Percentiles rank a stretch among this genome's conserved stretches.
Conservation (phyloP, 2,888 invertebrate species). For the Meiosimyza decipiens region DNA sequence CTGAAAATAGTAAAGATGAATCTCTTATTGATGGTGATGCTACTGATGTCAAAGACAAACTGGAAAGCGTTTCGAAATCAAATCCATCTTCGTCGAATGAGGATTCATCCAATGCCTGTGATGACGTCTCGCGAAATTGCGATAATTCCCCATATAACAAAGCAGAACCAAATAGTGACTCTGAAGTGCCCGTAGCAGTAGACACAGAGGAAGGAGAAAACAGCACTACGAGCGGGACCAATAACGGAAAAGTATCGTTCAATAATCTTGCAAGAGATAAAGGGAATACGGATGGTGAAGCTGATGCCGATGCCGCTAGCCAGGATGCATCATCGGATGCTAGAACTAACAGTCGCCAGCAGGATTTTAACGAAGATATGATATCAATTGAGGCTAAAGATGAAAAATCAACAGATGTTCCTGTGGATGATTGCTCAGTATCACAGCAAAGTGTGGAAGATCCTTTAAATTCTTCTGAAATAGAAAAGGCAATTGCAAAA, state of each 20-base stretch:
- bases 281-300: neutral
- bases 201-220: slow-evolving; percentile 51
- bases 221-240: slow-evolving; percentile 44
- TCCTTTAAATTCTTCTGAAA: slow-evolving; percentile 25
- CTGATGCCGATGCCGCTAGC: neutral
- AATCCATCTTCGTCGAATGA: slow-evolving; percentile 35
- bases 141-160: slow-evolving; percentile 48
- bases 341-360: neutral
- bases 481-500: slow-evolving; percentile 27
- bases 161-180: slow-evolving; percentile 44
- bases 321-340: neutral
- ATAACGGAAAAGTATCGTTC: neutral
- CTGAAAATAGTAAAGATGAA: slow-evolving; percentile 33
- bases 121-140: slow-evolving; percentile 40
- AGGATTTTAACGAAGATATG: neutral
- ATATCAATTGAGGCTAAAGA: slow-evolving; percentile 32
- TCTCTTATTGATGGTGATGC: slow-evolving; percentile 1
- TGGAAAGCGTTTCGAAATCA: slow-evolving; percentile 13
- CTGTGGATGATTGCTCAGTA: slow-evolving; percentile 48
- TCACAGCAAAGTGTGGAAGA: neutral
- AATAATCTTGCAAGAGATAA: neutral
- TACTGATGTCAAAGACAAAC: neutral
- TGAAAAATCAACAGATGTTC: slow-evolving; percentile 54
- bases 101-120: slow-evolving; percentile 42
- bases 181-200: slow-evolving; percentile 41